Base-by-base conservation (phyloP, 2,888 invertebrate species). In the Hirtodrosophila confusa region DNA sequence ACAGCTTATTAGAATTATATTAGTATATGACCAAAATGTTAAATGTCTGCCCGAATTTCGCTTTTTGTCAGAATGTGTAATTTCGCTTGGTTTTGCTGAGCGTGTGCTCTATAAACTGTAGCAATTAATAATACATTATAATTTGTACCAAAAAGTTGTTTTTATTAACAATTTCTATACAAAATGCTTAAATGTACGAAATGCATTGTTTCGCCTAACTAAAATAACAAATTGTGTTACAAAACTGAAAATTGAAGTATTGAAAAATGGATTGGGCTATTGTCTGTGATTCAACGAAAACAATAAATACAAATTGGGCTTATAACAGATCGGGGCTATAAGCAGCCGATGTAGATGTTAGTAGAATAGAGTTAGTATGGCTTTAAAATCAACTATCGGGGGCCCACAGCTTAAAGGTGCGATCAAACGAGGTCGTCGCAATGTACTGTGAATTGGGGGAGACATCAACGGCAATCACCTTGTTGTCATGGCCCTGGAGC, bases 361-460 rank as follows among this genome's bases (percentile, higher is more conserved):
- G 24, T 63, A 39, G 51, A 55, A 50, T 44, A 58, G 47, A 12
- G 43, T 50, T 43, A 41, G 45, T 39, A 45, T 41, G 40, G 40
- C 17, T 17, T 17, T 31, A 24, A 36, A 69, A 88, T 87, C 89
- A 90, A 63, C 87, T 89, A 90, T 97, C 97, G 0, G 97, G 95
- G 0, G 96, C 94, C 99, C 99, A 99, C 27, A 99, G 92, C 91
- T 99, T 99, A 91, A 99, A 98, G 0, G 99, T 99, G 69, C 99
- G 93, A 92, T 99, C 99, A 90, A 97, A 99, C 0, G 99, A 99
- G 47, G 95, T 94, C 0, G 98, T 98, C 5, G 95, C 98, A 71
- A 99, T 97, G 90, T 94, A 98, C 88, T 97, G 96, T 78, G 96
- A 96, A 92, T 99, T 97, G 0, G 94, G 93, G 0, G 98, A 96